phyloP scores from a whole-genome alignment of 2,113 vertebrate species.

The Thryonomys swinderianus region DNA sequence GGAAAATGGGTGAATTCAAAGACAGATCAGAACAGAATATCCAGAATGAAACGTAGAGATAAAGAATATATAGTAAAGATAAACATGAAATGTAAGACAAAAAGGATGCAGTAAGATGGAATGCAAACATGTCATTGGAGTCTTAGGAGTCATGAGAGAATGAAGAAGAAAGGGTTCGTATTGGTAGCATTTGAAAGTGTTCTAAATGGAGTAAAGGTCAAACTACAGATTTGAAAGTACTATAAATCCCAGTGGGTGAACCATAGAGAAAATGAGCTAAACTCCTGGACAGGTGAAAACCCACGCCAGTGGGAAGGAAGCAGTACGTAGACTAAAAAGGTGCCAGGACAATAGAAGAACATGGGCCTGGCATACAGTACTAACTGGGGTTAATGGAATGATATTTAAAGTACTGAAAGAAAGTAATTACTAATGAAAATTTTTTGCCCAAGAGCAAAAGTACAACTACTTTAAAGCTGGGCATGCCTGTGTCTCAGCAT shows the following conservation, averaged over 20 bases:
- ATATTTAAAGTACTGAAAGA: not conserved
- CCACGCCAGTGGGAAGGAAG: not conserved
- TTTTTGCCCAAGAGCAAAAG: not conserved
- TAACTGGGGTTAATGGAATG: not conserved
- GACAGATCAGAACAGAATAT: not conserved
- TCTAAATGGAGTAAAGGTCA: not conserved
- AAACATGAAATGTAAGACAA: not conserved
- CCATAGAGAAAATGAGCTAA: not conserved
- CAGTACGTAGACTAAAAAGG: not conserved
- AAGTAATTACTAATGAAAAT: not conserved
- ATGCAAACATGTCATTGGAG: not conserved
- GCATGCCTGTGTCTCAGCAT: not conserved
- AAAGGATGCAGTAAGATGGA: not conserved
- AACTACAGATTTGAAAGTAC: not conserved
- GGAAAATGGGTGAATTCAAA: not conserved
- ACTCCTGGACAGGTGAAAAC: not conserved
- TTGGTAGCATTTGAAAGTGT: not conserved
- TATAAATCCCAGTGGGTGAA: not conserved
- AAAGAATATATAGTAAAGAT: not conserved
- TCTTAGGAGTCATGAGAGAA: not conserved
- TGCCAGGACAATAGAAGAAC: not conserved
- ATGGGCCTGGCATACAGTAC: not conserved
- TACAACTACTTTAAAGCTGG: not conserved
- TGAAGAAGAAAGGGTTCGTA: not conserved
- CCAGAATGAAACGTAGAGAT: not conserved